Evolutionary conservation across 1,140 invertebrate genomes (phyloP).

Genomic region (Brachionus koreanus): DNA sequence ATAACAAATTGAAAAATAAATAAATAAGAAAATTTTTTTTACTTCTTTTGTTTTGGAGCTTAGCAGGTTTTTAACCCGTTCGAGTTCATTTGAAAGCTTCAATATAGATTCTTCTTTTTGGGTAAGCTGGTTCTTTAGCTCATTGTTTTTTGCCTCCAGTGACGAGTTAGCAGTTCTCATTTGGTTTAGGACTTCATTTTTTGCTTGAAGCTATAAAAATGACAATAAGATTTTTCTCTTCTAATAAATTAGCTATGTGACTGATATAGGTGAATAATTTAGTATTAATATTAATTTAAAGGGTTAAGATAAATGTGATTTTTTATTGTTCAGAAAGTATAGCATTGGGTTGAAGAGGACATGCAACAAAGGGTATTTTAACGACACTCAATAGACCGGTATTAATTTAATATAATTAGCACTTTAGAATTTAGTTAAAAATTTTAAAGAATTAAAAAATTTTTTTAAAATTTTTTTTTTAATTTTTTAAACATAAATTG

Average conservation of each 20-base stretch:
- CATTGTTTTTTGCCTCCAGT: neutral
- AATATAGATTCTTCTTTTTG: conserved; percentile 51
- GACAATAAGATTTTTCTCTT: conserved; percentile 53
- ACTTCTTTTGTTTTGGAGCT: conserved; percentile 51
- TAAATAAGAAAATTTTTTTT: conserved; percentile 4
- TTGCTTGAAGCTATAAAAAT: conserved; percentile 47
- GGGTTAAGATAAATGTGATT: neutral
- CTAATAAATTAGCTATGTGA: conserved; percentile 46
- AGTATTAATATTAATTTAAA: neutral
- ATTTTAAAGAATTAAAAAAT: too few species aligned
- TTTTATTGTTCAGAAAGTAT: conserved; percentile 51
- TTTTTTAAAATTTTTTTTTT: too few species aligned
- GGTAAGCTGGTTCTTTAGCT: neutral
- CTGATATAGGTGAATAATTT: neutral
- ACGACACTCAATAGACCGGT: neutral
- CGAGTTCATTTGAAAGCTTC: conserved; percentile 51
- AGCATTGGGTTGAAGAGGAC: conserved; percentile 29
- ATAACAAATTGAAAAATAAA: neutral
- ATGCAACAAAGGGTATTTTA: neutral
- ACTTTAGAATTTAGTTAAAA: too few species aligned
- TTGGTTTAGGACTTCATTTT: conserved; percentile 46
- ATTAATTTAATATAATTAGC: neutral
- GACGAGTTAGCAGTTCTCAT: conserved; percentile 6
- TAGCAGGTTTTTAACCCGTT: conserved; percentile 51
- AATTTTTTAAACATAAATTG: too few species aligned